These are phyloP conservation scores for Furnarius figulus DNA, from an alignment of 2,113 vertebrate genomes.

Conservation along the genomic window DNA sequence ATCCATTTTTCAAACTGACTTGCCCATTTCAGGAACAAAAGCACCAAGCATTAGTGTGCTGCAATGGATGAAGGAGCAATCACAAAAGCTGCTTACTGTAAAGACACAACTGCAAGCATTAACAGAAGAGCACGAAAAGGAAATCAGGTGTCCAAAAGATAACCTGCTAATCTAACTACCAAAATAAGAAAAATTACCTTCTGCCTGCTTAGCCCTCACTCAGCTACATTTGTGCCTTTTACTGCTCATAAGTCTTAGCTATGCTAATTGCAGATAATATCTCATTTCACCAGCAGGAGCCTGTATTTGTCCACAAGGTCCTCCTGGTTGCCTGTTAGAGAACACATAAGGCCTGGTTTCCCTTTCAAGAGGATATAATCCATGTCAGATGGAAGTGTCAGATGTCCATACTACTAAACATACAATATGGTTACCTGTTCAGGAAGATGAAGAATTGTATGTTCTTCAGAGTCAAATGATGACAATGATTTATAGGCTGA, in stretches of 20 bases:
- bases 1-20: background rate
- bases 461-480: constrained; percentile 78
- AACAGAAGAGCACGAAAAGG: background rate
- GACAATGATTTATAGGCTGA: constrained; percentile 90
- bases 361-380: background rate
- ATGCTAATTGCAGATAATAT: background rate
- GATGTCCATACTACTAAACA: background rate
- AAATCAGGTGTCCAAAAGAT: background rate
- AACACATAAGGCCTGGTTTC: background rate
- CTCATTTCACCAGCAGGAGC: background rate
- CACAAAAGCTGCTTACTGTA: background rate
- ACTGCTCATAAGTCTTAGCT: background rate
- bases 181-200: background rate
- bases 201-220: background rate
- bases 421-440: constrained; percentile 75
- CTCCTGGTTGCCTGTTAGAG: background rate
- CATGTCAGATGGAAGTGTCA: background rate
- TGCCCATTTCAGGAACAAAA: background rate
- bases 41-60: background rate
- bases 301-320: background rate
- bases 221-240: background rate
- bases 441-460: constrained; percentile 87
- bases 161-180: background rate
- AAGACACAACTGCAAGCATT: background rate
- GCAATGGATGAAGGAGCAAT: background rate